These are phyloP conservation scores for Petrolisthes cinctipes DNA, from an alignment of 2,888 invertebrate genomes.

Conservation along the genomic window DNA sequence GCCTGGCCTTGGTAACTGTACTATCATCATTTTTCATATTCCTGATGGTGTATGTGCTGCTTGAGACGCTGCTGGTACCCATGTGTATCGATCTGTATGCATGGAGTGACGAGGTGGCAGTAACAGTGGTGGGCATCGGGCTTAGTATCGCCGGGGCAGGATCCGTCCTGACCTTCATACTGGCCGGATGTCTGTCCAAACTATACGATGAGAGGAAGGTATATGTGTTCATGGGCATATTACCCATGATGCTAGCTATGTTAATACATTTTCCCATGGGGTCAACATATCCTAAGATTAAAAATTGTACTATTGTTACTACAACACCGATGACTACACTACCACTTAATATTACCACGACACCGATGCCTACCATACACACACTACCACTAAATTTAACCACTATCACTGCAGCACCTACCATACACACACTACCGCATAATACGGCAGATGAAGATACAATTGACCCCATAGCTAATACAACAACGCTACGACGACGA, in stretches of 20 bases:
- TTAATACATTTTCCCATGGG: slow-evolving; percentile 84
- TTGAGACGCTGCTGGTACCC: slow-evolving; percentile 80
- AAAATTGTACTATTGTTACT: slow-evolving; percentile 47
- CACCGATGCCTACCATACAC: neutral
- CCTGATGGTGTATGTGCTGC: slow-evolving; percentile 87
- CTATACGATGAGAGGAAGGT: slow-evolving; percentile 76
- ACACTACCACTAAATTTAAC: neutral
- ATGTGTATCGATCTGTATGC: slow-evolving; percentile 91
- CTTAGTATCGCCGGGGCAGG: slow-evolving; percentile 85
- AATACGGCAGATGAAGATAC: neutral
- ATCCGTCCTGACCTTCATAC: slow-evolving; percentile 79
- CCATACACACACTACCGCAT: neutral
- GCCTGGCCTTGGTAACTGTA: slow-evolving; percentile 82
- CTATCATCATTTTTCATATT: slow-evolving; percentile 85
- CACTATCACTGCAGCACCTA: neutral
- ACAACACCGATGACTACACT: neutral
- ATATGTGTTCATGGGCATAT: slow-evolving; percentile 86
- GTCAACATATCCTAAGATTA: slow-evolving; percentile 59
- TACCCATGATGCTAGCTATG: slow-evolving; percentile 82
- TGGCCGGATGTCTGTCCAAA: slow-evolving; percentile 79
- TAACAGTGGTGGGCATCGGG: slow-evolving; percentile 85
- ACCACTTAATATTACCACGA: neutral
- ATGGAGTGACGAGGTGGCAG: slow-evolving; percentile 82
- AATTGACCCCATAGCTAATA: neutral
- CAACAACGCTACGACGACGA: slow-evolving; percentile 8